Evolutionary conservation across 2,888 invertebrate genomes (phyloP).

Genomic region (Cactoblastis cactorum): DNA sequence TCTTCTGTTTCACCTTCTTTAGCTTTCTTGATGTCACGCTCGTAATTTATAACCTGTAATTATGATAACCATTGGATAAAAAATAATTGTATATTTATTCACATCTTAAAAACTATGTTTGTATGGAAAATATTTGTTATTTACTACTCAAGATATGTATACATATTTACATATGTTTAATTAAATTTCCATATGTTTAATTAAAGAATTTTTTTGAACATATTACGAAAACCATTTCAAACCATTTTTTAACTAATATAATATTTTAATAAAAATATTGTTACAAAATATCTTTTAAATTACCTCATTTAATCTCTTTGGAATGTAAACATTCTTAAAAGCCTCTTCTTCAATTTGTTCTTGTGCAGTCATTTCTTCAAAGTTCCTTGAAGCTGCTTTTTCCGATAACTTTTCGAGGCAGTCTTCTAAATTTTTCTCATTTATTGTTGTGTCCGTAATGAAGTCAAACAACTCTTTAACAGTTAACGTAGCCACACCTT

Average conservation of each 20-base stretch:
- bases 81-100: not conserved
- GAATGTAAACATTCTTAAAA: constrained; percentile 96
- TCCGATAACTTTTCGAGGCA: constrained; percentile 87
- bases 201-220: no score
- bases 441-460: constrained; percentile 94
- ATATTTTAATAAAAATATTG: no score
- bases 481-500: constrained; percentile 93
- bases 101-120: not conserved
- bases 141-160: no score
- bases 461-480: constrained; percentile 97
- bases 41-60: constrained; percentile 87
- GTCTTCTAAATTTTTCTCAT: constrained; percentile 88
- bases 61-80: not conserved
- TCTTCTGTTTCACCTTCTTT: constrained; percentile 86
- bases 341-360: constrained; percentile 94
- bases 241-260: no score
- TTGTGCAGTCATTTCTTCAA: constrained; percentile 83
- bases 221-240: no score
- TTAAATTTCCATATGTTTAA: no score
- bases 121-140: no score
- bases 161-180: no score
- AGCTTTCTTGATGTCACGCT: constrained; percentile 90
- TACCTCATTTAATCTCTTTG: constrained; percentile 94
- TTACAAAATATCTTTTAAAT: constrained; percentile 15
- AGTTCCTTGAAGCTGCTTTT: constrained; percentile 80